Percentiles rank a stretch among this genome's conserved stretches.
phyloP scores from a whole-genome alignment of 92 coral and sea anemone species.

The Umimayanthus kanabou region DNA sequence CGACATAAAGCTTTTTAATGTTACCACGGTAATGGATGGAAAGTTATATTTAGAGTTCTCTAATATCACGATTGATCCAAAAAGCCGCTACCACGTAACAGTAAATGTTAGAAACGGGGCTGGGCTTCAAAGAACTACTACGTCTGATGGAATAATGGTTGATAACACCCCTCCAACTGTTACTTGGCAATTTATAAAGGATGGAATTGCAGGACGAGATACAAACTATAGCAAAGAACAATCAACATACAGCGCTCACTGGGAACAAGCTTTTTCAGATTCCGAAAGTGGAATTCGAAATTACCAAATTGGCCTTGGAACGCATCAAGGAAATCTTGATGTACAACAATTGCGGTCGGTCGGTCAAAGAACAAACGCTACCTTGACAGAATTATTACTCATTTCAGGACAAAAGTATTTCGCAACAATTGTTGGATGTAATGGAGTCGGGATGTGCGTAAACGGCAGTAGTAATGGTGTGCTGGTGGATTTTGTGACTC shows the following conservation, averaged over 20 bases:
- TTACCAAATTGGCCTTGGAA: constrained; percentile 75
- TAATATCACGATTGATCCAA: constrained; percentile 47
- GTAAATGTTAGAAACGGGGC: constrained; percentile 69
- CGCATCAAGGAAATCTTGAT: constrained; percentile 67
- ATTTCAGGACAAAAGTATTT: constrained; percentile 66
- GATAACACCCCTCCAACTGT: constrained; percentile 79
- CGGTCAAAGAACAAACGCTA: constrained; percentile 57
- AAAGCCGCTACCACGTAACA: constrained; percentile 70
- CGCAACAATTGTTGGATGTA: constrained; percentile 77
- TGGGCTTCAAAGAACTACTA: constrained; percentile 54
- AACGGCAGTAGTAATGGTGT: constrained; percentile 85
- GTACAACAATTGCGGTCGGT: constrained; percentile 43
- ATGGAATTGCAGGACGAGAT: constrained; percentile 72
- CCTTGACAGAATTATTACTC: constrained; percentile 58
- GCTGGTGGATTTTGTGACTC: constrained; percentile 74
- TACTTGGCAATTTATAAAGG: constrained; percentile 63
- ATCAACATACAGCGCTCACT: constrained; percentile 65
- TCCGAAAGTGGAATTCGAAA: constrained; percentile 77
- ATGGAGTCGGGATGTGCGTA: constrained; percentile 79
- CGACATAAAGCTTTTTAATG: constrained; percentile 36
- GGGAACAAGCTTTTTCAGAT: constrained; percentile 89
- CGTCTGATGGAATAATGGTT: constrained; percentile 81
- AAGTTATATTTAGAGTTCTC: background rate
- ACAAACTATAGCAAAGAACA: constrained; percentile 58
- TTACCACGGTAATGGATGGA: constrained; percentile 39